Evolutionary conservation across 2,888 invertebrate species (phyloP).

Genomic region (Ophion ventricosus): DNA sequence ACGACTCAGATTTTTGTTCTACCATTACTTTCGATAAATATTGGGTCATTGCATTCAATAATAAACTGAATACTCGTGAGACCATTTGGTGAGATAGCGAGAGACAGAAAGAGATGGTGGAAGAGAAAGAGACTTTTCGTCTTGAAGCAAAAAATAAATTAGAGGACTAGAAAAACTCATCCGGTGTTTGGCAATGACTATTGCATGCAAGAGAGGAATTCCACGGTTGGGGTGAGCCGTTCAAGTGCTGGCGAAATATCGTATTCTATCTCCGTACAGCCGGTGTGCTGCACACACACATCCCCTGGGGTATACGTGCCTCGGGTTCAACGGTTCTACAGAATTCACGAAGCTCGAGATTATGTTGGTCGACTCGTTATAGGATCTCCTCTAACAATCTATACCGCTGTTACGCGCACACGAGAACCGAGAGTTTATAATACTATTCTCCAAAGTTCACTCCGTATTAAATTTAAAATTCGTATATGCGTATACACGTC

Average conservation of each 20-base stretch:
- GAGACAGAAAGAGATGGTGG: background rate
- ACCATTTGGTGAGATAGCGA: no score
- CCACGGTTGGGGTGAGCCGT: constrained; percentile 35
- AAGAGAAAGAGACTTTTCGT: background rate
- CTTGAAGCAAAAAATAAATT: constrained; percentile 5
- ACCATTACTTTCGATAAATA: no score
- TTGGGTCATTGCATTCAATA: no score
- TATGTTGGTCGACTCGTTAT: constrained; percentile 67
- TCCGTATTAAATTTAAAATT: constrained; percentile 57
- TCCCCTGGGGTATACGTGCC: constrained; percentile 59
- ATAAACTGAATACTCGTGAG: no score
- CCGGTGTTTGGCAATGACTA: constrained; percentile 41
- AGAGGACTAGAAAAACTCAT: constrained; percentile 42
- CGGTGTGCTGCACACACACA: constrained; percentile 46
- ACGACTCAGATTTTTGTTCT: no score
- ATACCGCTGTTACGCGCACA: constrained; percentile 42
- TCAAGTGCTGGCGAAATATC: constrained; percentile 72
- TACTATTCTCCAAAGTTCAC: constrained; percentile 52
- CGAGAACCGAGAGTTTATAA: constrained; percentile 57
- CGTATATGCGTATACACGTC: constrained; percentile 28
- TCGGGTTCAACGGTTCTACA: constrained; percentile 62
- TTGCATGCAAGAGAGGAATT: constrained; percentile 46
- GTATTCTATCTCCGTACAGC: constrained; percentile 73
- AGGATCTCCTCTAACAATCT: constrained; percentile 64
- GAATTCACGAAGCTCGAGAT: constrained; percentile 72